Base-by-base conservation (phyloP, 2,888 invertebrate genomes). In the Agriopis leucophaearia region DNA sequence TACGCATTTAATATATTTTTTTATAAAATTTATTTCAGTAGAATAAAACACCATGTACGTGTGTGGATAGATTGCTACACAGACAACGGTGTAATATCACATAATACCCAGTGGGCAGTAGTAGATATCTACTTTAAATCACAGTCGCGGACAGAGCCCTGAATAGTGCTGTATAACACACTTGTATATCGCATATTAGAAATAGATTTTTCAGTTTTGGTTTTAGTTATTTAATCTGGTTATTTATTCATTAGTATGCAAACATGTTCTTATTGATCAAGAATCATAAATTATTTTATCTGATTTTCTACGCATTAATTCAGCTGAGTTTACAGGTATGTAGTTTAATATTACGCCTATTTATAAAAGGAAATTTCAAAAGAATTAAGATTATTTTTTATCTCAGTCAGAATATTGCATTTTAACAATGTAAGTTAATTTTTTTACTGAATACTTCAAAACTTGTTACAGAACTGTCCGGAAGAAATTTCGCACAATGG, bases 401-500 rank as follows among this genome's bases (percentile, higher is more conserved):
- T 27, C n/a, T n/a, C 27, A 27, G 27, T 27, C 1, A 27, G 5
- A 27, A 27, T 27, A 27, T 27, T 27, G 5, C 5, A 27, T 27
- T 8, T 12, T 10, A 42, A 42, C 9, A 42, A 42, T 12, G 12
- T 13, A 27, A 27, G 18, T 18, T 27, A 1, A 0, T 5, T 5
- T 18, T n/a, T 8, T 35, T n/a, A 51, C n/a, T 7, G 3, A 51
- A 12, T n/a, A n/a, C 18, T 13, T 27, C 13, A 7, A 13, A n/a
- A 15, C 10, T 62, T 59, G n/a, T 84, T 81, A 36, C 84, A 92
- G 94, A 75, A 77, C 64, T 93, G 92, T 71, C 83, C 82, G 8
- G 82, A 85, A 83, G 90, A 93, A 79, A 73, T 82, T 48, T 84
- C 86, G 7, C 58, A 74, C 54, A 80, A 75, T 15, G 89, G 87